Percentiles rank a stretch among this genome's conserved stretches.
Conservation (phyloP, 2,888 invertebrate species). For the Conistra vaccinii region DNA sequence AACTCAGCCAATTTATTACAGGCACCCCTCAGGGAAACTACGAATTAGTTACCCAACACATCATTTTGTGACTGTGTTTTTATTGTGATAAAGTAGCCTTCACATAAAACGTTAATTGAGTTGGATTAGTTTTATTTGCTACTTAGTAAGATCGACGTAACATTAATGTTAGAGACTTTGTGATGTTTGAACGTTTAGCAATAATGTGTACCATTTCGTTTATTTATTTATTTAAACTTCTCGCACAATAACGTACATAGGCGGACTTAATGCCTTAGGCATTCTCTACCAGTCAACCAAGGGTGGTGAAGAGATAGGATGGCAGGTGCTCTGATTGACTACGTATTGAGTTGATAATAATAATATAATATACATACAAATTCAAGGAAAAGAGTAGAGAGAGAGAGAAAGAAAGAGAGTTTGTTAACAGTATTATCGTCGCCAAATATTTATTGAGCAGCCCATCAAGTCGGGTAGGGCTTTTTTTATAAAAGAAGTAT, state of each 20-base stretch:
- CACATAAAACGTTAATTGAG: constrained; percentile 52
- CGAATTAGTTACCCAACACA: constrained; percentile 71
- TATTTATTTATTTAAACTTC: too few species aligned
- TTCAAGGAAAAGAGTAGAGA: too few species aligned
- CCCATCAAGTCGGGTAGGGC: background rate
- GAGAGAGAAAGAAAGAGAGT: too few species aligned
- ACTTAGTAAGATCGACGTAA: constrained; percentile 6
- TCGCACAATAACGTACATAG: too few species aligned
- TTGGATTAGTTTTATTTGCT: constrained; percentile 34
- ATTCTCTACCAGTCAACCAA: too few species aligned
- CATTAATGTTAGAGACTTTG: background rate
- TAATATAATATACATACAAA: too few species aligned
- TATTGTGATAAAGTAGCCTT: constrained; percentile 47
- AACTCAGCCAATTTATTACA: constrained; percentile 81
- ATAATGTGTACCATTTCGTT: background rate
- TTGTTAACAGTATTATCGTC: background rate
- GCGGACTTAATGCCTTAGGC: too few species aligned
- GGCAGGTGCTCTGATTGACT: too few species aligned
- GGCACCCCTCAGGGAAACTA: constrained; percentile 66
- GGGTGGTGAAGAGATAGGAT: too few species aligned
- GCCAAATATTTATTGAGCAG: background rate
- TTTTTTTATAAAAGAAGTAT: background rate
- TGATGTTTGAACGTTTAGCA: constrained; percentile 21
- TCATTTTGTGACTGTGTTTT: constrained; percentile 62
- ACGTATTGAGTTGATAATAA: too few species aligned